Conservation (phyloP, 2,888 invertebrate genomes). For the Cantharis rufa region DNA sequence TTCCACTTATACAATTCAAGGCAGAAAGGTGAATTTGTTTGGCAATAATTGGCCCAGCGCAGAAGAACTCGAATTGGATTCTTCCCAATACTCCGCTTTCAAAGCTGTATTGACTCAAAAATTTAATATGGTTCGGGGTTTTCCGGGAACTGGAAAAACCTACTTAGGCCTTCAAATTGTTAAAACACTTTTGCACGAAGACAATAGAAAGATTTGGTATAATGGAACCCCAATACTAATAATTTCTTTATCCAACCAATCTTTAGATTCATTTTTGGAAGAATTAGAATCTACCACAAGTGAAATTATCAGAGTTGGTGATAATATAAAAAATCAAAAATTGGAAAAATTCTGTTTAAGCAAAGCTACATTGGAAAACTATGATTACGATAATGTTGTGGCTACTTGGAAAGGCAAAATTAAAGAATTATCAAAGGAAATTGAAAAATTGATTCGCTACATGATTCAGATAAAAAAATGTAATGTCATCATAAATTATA, state of each 20-base stretch:
- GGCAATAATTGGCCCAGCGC: constrained; percentile 52
- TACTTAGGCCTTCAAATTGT: no score
- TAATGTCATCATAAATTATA: constrained; percentile 45
- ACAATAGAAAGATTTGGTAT: constrained; percentile 58
- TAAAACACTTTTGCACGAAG: constrained; percentile 65
- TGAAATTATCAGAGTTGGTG: constrained; percentile 70
- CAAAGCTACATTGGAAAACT: constrained; percentile 34
- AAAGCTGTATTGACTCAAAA: no score
- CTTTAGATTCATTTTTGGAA: constrained; percentile 83
- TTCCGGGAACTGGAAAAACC: no score
- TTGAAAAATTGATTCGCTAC: neutral
- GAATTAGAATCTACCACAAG: constrained; percentile 64
- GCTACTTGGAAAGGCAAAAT: neutral
- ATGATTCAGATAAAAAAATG: constrained; percentile 46
- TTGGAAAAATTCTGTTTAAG: constrained; percentile 61
- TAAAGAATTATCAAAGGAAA: neutral
- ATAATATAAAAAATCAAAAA: constrained; percentile 65
- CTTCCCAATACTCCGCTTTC: no score
- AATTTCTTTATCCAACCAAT: constrained; percentile 85
- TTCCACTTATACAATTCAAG: constrained; percentile 64
- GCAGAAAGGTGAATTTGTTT: constrained; percentile 83
- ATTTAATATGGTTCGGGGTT: no score
- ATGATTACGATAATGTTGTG: neutral
- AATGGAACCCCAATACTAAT: constrained; percentile 68
- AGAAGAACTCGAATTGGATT: no score